Evolutionary conservation across 2,888 invertebrate genomes (phyloP).

Genomic region (Ectemnius cavifrons): DNA sequence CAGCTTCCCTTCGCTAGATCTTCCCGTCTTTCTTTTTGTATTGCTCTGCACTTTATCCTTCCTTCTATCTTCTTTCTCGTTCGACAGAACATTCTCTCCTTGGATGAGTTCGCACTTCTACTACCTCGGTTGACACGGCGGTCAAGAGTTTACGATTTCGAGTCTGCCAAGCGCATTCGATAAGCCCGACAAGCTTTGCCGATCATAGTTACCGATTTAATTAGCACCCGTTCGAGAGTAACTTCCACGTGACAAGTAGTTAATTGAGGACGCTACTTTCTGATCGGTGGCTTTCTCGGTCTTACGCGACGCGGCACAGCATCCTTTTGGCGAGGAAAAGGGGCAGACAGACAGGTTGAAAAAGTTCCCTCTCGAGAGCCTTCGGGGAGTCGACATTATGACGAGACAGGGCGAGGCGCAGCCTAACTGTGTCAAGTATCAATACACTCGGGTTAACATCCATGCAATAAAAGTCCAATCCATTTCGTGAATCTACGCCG

Average conservation of each 20-base stretch:
- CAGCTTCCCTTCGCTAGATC: conserved; percentile 21
- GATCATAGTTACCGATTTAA: not conserved
- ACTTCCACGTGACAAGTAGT: too few relatives aligned
- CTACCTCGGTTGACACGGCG: conserved; percentile 20
- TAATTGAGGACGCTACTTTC: too few relatives aligned
- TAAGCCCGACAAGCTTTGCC: conserved; percentile 22
- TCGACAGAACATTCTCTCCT: conserved; percentile 22
- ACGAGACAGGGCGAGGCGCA: too few relatives aligned
- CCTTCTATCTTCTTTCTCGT: conserved; percentile 13
- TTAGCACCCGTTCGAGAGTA: too few relatives aligned
- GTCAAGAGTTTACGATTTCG: conserved; percentile 42
- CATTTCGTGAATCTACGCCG: too few relatives aligned
- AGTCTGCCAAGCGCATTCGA: conserved; percentile 32
- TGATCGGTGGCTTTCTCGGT: not conserved
- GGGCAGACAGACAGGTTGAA: too few relatives aligned
- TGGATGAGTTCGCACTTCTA: conserved; percentile 31
- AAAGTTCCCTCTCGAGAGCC: too few relatives aligned
- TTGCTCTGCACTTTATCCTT: conserved; percentile 13
- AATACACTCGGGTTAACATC: too few relatives aligned
- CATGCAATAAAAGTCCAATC: too few relatives aligned
- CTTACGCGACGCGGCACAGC: not conserved
- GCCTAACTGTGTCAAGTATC: too few relatives aligned
- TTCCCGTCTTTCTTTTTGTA: conserved; percentile 8
- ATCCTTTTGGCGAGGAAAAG: too few relatives aligned
- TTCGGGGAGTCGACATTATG: too few relatives aligned